A percentile compares a stretch with the other conserved stretches of the same genome.
phyloP scores from a whole-genome alignment of 2,888 invertebrate genomes.

The Leptopilina myrica region DNA sequence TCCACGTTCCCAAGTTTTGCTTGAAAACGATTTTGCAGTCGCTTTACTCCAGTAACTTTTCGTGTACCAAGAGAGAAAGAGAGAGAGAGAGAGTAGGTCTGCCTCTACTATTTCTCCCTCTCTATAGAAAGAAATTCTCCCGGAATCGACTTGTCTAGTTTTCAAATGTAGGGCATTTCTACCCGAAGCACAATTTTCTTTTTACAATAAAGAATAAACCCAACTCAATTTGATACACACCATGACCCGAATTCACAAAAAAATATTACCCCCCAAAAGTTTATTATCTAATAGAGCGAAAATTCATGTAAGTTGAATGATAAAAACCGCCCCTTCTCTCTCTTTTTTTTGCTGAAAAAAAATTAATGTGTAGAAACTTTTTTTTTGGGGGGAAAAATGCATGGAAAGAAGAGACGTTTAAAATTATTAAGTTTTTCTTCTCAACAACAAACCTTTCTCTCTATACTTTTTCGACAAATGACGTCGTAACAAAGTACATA shows the following conservation, averaged over 20 bases:
- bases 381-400: neutral
- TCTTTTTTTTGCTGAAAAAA: neutral
- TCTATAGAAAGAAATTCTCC: constrained; percentile 11
- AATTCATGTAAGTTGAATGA: too few relatives aligned
- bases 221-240: neutral
- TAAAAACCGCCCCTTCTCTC: neutral
- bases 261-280: neutral
- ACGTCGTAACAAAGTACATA: constrained; percentile 32
- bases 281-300: too few relatives aligned
- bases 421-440: neutral
- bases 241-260: neutral
- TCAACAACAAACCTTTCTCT: constrained; percentile 11
- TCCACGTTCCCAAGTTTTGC: constrained; percentile 37
- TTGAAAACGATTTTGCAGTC: constrained; percentile 23
- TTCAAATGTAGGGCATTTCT: constrained; percentile 16
- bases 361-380: neutral
- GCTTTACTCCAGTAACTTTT: constrained; percentile 28
- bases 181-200: neutral
- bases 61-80: constrained; percentile 3
- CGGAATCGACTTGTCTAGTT: constrained; percentile 35
- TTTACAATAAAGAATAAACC: neutral
- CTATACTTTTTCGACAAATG: constrained; percentile 13
- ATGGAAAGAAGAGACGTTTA: neutral
- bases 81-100: neutral
- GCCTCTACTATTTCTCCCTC: too few relatives aligned